Evolutionary conservation across 2,888 invertebrate genomes (phyloP).

Genomic region (Eupithecia subumbrata): DNA sequence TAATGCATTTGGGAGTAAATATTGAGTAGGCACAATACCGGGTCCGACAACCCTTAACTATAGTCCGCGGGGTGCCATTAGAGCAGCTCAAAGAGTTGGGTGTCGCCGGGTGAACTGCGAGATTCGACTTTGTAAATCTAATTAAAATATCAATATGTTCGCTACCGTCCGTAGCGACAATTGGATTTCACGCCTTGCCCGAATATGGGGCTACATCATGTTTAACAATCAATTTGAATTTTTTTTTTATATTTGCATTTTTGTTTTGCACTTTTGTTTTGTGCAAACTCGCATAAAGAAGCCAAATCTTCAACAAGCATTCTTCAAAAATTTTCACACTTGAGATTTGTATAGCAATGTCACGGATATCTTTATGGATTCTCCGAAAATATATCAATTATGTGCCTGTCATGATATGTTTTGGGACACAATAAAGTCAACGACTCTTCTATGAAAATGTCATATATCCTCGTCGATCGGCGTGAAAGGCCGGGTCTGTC

Average conservation of each 20-base stretch:
- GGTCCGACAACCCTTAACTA: conserved; percentile 80
- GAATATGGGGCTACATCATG: conserved; percentile 44
- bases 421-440: conserved; percentile 71
- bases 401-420: conserved; percentile 63
- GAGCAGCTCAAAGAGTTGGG: conserved; percentile 81
- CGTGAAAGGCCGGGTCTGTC: conserved; percentile 64
- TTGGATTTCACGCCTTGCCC: conserved; percentile 80
- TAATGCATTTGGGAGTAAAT: conserved; percentile 84
- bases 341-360: conserved; percentile 26
- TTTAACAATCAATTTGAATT: conserved; percentile 22
- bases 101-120: conserved; percentile 71
- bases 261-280: conserved; percentile 2
- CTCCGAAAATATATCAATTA: conserved; percentile 65
- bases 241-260: not conserved
- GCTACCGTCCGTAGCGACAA: conserved; percentile 77
- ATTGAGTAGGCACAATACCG: conserved; percentile 80
- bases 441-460: conserved; percentile 66
- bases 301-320: not conserved
- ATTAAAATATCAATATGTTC: conserved; percentile 84
- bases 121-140: conserved; percentile 82
- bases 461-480: conserved; percentile 61
- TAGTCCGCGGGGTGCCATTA: conserved; percentile 82
- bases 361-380: conserved; percentile 40
- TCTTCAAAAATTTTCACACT: conserved; percentile 18
- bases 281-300: not conserved